Evolutionary conservation across 2,888 invertebrate species (phyloP), one percentile per base, ranked within the genome.

Genomic region (Meiosimyza platycephala): DNA sequence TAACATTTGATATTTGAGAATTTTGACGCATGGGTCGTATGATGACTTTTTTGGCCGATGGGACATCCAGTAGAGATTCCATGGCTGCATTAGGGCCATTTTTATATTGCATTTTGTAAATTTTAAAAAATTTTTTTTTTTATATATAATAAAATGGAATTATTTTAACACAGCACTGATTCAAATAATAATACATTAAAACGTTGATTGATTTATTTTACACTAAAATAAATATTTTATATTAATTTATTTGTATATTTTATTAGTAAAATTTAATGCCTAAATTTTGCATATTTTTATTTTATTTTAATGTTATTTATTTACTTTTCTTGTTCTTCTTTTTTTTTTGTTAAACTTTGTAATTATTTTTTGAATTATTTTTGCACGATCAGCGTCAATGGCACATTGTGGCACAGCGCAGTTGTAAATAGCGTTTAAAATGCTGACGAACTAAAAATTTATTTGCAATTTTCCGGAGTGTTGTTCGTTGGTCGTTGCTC

Each of bases 41-140:
- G 40, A 40, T 40, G 40, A 40, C 9, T 63, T 71, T 76, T 9
- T 75, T 75, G 5, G 60, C 72, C 52, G 76, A 74, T 22, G 86
- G 85, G 52, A 83, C 81, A 33, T 79, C 73, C 33, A 85, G 79
- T 64, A 80, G 77, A 64, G 82, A 80, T 75, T 85, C 85, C 74
- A 74, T 76, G 40, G 74, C 76, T 52, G 51, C 62, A 3, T 73
- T 52, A 54, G 76, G 71, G 48, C 52, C 59, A 33, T 70, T 75
- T 64, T 71, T 75, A 15, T 68, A 65, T 52, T 70, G 73, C 75
- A 75, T 76, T 74, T 65, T 75, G 69, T 60, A 22, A 48, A 57
- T 48, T 55, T 59, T 18, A n/a, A 59, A 50, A 59, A 69, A 33
- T 11, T 71, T 75, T 75, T 74, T 74, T 76, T 22, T 50, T 22